Evolutionary conservation across 2,888 invertebrate species (phyloP).

Genomic region (Phengaris alcon): DNA sequence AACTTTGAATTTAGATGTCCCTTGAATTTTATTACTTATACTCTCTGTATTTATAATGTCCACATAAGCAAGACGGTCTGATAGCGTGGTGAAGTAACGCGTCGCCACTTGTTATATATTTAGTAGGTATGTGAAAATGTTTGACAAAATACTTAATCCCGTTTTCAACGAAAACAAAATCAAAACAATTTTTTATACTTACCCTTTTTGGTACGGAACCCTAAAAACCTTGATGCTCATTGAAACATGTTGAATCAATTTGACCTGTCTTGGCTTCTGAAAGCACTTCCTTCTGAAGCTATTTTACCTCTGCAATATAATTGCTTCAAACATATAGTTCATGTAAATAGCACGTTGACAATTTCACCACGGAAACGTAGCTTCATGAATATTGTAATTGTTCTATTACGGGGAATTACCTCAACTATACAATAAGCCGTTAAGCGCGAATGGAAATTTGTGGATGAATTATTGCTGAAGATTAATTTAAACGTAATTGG

Average conservation of each 20-base stretch:
- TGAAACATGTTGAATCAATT: too few species aligned
- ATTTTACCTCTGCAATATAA: too few species aligned
- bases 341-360: not conserved
- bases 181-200: too few species aligned
- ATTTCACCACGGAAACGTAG: not conserved
- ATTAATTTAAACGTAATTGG: not conserved
- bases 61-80: not conserved
- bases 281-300: too few species aligned
- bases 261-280: too few species aligned
- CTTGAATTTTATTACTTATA: not conserved
- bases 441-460: not conserved
- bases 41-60: not conserved
- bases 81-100: too few species aligned
- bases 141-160: not conserved
- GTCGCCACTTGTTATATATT: too few species aligned
- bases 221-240: too few species aligned
- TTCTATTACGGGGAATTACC: not conserved
- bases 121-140: too few species aligned
- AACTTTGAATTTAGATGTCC: not conserved
- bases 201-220: too few species aligned
- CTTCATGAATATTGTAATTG: conserved; percentile 10
- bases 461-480: not conserved
- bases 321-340: not conserved
- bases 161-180: too few species aligned
- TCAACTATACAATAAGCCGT: conserved; percentile 4